These are phyloP conservation scores for Nymphicus hollandicus DNA, from an alignment of 2,113 vertebrate genomes.

Conservation along the genomic window DNA sequence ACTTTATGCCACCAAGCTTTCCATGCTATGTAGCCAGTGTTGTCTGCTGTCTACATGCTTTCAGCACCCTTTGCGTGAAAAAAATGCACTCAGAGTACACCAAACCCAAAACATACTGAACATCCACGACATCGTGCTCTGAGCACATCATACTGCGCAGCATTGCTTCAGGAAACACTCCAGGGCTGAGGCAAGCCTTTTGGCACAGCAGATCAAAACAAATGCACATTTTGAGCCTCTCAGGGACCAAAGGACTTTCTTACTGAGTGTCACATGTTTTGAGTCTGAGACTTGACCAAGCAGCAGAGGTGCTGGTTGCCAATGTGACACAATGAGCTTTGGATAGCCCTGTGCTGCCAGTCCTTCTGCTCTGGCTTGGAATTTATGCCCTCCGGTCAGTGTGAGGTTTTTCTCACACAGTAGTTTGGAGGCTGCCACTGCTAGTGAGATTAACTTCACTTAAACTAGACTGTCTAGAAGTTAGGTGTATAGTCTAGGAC, in stretches of 20 bases:
- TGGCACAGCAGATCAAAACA: accelerated
- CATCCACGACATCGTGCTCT: neutral
- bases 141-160: neutral
- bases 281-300: neutral
- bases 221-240: neutral
- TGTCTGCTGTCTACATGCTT: neutral
- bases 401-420: neutral
- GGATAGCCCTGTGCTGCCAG: neutral
- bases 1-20: neutral
- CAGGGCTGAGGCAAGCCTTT: neutral
- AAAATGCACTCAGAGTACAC: neutral
- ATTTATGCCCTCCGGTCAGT: neutral
- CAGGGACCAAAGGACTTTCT: neutral
- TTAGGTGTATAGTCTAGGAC: neutral
- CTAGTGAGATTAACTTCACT: neutral
- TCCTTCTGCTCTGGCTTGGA: neutral
- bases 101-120: no score
- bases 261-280: accelerated
- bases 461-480: neutral
- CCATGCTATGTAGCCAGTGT: neutral
- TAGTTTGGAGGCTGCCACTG: neutral
- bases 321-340: neutral
- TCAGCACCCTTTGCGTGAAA: accelerated
- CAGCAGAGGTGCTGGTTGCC: neutral
- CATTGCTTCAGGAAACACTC: neutral